These are phyloP conservation scores for Craterocephalus amniculus DNA, from an alignment of 2,797 vertebrate species.

Conservation along the genomic window DNA sequence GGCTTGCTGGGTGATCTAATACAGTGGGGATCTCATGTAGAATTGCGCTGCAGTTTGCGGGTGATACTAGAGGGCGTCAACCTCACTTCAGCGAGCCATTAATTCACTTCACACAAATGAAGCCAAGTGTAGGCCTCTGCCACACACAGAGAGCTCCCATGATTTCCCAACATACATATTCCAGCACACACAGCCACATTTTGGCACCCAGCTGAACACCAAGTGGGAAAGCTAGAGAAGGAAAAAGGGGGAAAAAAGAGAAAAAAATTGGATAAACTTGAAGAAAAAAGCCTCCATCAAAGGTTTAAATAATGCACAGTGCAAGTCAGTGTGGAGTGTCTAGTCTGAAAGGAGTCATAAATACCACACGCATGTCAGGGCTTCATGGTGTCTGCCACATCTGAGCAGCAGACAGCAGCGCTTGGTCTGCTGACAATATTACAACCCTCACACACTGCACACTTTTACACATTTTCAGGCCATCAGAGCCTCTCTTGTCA, in stretches of 20 bases:
- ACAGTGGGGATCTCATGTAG: conserved; percentile 51
- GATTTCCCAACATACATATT: conserved; percentile 71
- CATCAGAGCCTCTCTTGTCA: conserved; percentile 17
- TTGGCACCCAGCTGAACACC: conserved; percentile 62
- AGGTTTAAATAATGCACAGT: conserved; percentile 76
- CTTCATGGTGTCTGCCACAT: conserved; percentile 58
- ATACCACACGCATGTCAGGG: conserved; percentile 78
- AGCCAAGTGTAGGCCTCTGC: conserved; percentile 67
- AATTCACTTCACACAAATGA: conserved; percentile 74
- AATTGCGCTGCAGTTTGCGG: conserved; percentile 56
- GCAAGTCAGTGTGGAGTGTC: conserved; percentile 64
- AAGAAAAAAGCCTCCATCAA: conserved; percentile 76
- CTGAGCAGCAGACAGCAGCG: conserved; percentile 61
- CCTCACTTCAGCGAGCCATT: conserved; percentile 69
- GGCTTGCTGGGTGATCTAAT: conserved; percentile 66
- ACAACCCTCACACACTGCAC: conserved; percentile 40
- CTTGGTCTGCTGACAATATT: conserved; percentile 63
- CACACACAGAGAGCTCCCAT: conserved; percentile 72
- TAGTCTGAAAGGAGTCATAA: conserved; percentile 79
- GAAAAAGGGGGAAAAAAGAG: conserved; percentile 13
- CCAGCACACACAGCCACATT: conserved; percentile 68
- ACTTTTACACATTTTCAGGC: conserved; percentile 29
- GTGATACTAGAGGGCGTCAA: conserved; percentile 70
- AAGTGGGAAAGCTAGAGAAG: conserved; percentile 47
- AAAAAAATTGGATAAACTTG: conserved; percentile 72